Conservation (phyloP, 2,113 vertebrate species). For the Petroica traversi region DNA sequence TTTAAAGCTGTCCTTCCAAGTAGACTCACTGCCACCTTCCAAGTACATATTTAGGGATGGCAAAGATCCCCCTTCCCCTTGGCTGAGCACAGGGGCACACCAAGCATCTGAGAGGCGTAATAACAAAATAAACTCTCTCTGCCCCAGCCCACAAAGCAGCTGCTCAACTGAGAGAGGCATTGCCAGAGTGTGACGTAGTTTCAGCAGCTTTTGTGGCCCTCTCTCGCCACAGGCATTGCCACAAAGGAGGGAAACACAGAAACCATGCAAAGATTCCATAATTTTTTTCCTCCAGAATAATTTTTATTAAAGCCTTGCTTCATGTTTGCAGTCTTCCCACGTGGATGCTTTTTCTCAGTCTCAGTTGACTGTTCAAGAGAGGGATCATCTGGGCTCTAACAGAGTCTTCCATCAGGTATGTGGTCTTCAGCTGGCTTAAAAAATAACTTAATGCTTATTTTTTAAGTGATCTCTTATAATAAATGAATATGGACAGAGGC, state of each 20-base stretch:
- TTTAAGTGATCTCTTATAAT: neutral
- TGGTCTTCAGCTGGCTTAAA: neutral
- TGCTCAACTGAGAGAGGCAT: neutral
- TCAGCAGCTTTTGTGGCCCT: neutral
- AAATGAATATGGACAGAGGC: neutral
- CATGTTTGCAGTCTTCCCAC: conserved; percentile 73
- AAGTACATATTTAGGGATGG: neutral
- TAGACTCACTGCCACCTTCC: neutral
- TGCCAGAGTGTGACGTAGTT: accelerated
- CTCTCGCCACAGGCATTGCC: neutral
- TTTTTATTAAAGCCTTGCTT: neutral
- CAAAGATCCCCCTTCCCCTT: neutral
- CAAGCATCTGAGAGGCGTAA: neutral
- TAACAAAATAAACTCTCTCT: neutral
- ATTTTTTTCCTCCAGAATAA: neutral
- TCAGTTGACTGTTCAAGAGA: conserved; percentile 71
- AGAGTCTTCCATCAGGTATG: conserved; percentile 79
- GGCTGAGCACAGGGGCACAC: neutral
- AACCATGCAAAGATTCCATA: neutral
- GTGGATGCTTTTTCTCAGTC: conserved; percentile 81
- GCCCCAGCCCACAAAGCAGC: neutral
- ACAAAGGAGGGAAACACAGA: neutral
- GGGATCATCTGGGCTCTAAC: conserved; percentile 71
- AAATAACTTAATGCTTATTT: neutral
- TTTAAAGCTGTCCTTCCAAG: neutral